Percentiles rank a stretch among this genome's conserved stretches.
Conservation (phyloP, 2,113 vertebrate genomes). For the Neoarius graeffei region DNA sequence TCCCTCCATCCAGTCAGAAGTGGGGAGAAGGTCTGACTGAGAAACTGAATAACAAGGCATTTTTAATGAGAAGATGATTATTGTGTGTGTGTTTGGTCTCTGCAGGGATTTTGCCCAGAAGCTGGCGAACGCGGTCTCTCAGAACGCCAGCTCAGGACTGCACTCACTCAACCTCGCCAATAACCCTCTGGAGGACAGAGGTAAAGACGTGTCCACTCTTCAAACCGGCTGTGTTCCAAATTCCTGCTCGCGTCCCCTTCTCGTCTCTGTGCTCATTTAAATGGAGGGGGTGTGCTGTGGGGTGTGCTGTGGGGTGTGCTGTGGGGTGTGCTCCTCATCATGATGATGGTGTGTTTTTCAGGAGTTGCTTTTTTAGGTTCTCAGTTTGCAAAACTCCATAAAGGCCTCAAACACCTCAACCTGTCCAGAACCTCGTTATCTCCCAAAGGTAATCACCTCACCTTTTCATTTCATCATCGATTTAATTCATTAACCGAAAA, state of each 20-base stretch:
- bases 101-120: slow-evolving; percentile 96
- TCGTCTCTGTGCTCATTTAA: not conserved
- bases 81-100: not conserved
- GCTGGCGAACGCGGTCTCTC: slow-evolving; percentile 84
- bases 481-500: not conserved
- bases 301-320: not conserved
- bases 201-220: slow-evolving; percentile 59
- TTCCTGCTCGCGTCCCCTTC: no score
- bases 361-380: slow-evolving; percentile 87
- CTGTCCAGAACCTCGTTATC: slow-evolving; percentile 95
- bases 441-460: slow-evolving; percentile 84
- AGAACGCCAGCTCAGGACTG: slow-evolving; percentile 91
- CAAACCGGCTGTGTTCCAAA: not conserved
- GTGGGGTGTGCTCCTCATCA: not conserved
- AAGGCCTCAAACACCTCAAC: slow-evolving; percentile 92
- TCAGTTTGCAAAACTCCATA: slow-evolving; percentile 92
- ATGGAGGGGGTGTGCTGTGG: not conserved
- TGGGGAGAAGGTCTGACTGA: no score
- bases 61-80: not conserved
- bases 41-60: not conserved
- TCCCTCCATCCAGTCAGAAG: not conserved
- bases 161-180: slow-evolving; percentile 91
- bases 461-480: not conserved
- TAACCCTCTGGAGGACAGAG: slow-evolving; percentile 94
- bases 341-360: slow-evolving; percentile 53